A percentile compares a stretch with the other conserved stretches of the same genome.
phyloP scores from a whole-genome alignment of 2,797 vertebrate species.

The Paramormyrops hopkinsi region DNA sequence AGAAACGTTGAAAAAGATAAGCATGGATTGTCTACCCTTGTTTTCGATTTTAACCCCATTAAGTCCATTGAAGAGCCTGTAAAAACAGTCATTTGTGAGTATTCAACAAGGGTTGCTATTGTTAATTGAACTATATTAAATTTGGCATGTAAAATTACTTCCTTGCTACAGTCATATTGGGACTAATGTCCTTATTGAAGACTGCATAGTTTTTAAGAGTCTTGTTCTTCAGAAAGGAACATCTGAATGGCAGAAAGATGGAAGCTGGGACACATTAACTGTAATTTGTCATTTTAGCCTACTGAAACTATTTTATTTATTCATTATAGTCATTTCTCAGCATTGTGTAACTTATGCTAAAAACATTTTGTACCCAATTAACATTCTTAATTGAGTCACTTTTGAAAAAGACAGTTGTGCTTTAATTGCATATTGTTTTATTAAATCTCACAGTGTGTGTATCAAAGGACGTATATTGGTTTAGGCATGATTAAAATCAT shows the following conservation, averaged over 20 bases:
- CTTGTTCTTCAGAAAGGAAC: not conserved
- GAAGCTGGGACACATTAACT: not conserved
- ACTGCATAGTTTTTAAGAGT: not conserved
- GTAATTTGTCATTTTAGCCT: not conserved
- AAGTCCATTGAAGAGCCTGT: slow-evolving; percentile 80
- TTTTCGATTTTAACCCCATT: slow-evolving; percentile 93
- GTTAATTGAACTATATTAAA: not conserved
- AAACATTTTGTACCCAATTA: not conserved
- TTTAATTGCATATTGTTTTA: not conserved
- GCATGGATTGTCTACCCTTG: slow-evolving; percentile 84
- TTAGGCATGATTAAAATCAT: not conserved
- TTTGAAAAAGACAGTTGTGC: not conserved
- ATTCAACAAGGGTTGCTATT: not conserved
- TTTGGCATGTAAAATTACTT: not conserved
- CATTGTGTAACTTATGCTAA: not conserved
- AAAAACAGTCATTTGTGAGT: slow-evolving; percentile 16
- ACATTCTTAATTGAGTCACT: not conserved
- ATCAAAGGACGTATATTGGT: not conserved
- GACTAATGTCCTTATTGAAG: not conserved
- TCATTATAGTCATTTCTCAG: not conserved
- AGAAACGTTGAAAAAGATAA: slow-evolving; percentile 94
- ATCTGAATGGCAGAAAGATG: not conserved
- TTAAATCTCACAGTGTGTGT: not conserved
- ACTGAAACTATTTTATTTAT: not conserved
- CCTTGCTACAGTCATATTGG: not conserved